phyloP scores from a whole-genome alignment of 1,140 invertebrate genomes.

The Bombus superbus region DNA sequence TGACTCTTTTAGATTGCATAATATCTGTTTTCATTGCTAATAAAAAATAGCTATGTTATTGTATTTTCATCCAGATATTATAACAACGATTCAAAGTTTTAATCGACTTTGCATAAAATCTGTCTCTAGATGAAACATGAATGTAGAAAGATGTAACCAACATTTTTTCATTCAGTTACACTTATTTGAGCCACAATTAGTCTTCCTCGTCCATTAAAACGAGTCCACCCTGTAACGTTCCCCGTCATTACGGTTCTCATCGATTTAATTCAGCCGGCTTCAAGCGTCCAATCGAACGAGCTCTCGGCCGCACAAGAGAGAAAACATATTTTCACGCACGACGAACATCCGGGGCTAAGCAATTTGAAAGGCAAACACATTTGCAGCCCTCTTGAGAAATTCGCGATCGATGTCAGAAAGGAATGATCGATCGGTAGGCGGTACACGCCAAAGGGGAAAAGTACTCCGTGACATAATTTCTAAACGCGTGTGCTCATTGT shows the following conservation, averaged over 20 bases:
- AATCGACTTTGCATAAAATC: too few species aligned
- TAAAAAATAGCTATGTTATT: too few species aligned
- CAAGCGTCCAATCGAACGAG: conserved; percentile 27
- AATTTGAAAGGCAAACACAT: conserved; percentile 52
- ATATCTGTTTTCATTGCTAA: too few species aligned
- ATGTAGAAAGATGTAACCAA: neutral
- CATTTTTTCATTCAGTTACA: neutral
- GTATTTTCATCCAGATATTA: neutral
- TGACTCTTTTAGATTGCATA: too few species aligned
- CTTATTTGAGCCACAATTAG: too few species aligned
- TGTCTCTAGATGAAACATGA: neutral
- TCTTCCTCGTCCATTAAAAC: neutral
- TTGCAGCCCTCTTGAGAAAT: conserved; percentile 39
- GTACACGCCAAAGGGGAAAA: conserved; percentile 3
- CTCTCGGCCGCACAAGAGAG: neutral
- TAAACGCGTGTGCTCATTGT: conserved; percentile 29
- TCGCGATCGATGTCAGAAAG: conserved; percentile 33
- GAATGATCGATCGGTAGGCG: conserved; percentile 42
- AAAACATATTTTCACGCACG: conserved; percentile 36
- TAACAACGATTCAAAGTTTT: neutral
- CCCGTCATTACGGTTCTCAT: neutral
- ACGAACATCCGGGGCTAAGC: conserved; percentile 26
- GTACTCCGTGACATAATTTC: conserved; percentile 51
- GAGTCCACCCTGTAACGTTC: neutral
- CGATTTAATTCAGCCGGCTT: conserved; percentile 14